Evolutionary conservation across 1,140 invertebrate species (phyloP).

Genomic region (Rhopalosiphum padi): DNA sequence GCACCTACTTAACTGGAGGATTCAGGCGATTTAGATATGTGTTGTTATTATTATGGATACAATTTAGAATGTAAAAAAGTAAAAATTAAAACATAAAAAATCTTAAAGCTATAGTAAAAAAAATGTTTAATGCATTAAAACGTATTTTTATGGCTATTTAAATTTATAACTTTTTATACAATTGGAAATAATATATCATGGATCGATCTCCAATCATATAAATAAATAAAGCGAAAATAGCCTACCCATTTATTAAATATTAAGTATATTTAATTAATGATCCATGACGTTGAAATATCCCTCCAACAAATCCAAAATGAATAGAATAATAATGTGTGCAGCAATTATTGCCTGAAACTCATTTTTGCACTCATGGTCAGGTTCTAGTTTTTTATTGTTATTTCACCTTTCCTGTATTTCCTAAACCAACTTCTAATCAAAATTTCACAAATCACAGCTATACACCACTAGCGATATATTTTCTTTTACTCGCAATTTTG

Average conservation of each 20-base stretch:
- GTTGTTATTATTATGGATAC: background rate
- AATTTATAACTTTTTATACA: too few species aligned
- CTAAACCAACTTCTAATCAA: background rate
- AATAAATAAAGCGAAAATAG: background rate
- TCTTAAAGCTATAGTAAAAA: background rate
- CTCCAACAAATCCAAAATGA: background rate
- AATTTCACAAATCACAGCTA: background rate
- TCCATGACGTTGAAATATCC: background rate
- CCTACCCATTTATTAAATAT: background rate
- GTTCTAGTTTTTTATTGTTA: background rate
- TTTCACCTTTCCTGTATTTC: background rate
- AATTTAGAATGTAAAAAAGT: background rate
- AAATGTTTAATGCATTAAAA: background rate
- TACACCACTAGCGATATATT: background rate
- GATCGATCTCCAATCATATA: background rate
- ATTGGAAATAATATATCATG: background rate
- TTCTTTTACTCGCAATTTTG: background rate
- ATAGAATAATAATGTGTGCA: background rate
- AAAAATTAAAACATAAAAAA: background rate
- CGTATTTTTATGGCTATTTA: background rate
- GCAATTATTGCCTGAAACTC: background rate
- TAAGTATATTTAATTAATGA: background rate
- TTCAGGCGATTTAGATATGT: background rate
- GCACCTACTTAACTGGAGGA: background rate
- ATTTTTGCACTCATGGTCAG: background rate